These are phyloP conservation scores for Theretra japonica DNA, from an alignment of 2,888 invertebrate genomes.

Conservation along the genomic window DNA sequence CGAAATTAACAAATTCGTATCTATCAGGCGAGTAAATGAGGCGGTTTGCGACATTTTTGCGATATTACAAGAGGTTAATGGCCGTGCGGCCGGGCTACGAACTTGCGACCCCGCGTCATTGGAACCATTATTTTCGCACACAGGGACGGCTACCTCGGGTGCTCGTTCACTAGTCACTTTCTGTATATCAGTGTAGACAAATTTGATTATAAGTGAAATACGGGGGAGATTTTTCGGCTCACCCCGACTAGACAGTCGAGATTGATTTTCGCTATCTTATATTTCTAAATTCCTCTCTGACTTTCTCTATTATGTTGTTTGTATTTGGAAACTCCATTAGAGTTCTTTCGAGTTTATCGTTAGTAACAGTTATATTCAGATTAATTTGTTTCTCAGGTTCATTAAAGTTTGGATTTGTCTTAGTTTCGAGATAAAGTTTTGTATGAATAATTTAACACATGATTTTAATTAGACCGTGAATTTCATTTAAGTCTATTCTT, in stretches of 20 bases:
- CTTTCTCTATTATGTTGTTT: not conserved
- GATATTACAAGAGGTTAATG: slow-evolving; percentile 57
- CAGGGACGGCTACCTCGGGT: slow-evolving; percentile 40
- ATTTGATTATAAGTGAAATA: slow-evolving; percentile 1
- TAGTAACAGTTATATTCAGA: not conserved
- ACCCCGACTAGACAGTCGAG: not conserved
- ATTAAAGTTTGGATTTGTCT: slow-evolving; percentile 5
- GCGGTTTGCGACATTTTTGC: slow-evolving; percentile 35
- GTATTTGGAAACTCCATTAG: not conserved
- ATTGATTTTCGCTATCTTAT: not conserved
- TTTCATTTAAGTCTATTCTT: not conserved
- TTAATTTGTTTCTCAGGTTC: not conserved
- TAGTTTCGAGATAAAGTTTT: not conserved
- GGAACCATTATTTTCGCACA: slow-evolving; percentile 52
- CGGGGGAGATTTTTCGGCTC: not conserved
- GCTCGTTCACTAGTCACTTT: slow-evolving; percentile 37
- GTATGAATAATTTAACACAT: not conserved
- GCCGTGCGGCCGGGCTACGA: slow-evolving; percentile 56
- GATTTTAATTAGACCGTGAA: not conserved
- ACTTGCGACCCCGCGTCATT: slow-evolving; percentile 61
- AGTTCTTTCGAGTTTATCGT: not conserved
- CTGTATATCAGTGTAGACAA: not conserved
- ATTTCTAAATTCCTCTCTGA: not conserved
- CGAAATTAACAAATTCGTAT: slow-evolving; percentile 2
- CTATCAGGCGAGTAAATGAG: slow-evolving; percentile 17